These are phyloP conservation scores for Nannoperca obscura DNA, from an alignment of 2,797 vertebrate species.

Conservation along the genomic window DNA sequence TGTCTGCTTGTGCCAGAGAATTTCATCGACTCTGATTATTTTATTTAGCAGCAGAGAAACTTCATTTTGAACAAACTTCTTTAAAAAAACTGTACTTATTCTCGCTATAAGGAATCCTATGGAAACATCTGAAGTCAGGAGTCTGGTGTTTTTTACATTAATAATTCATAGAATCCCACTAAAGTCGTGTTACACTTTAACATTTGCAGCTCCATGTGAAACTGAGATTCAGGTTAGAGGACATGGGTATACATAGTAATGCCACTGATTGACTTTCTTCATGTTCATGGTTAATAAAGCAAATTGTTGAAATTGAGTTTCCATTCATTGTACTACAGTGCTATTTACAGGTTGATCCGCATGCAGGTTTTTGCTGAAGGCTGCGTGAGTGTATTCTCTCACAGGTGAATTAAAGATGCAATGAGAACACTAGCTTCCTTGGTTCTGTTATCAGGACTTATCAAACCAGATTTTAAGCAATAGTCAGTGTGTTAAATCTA, in stretches of 20 bases:
- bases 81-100: not conserved
- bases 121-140: constrained; percentile 20
- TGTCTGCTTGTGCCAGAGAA: constrained; percentile 58
- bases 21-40: constrained; percentile 39
- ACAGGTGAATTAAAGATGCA: constrained; percentile 10
- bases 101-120: not conserved
- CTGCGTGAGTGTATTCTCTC: not conserved
- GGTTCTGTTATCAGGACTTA: not conserved
- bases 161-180: constrained; percentile 77
- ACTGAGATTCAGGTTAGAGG: constrained; percentile 57
- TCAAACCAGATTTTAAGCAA: not conserved
- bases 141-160: constrained; percentile 51
- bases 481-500: not conserved
- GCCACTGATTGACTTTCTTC: constrained; percentile 74
- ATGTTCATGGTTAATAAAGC: constrained; percentile 73
- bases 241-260: constrained; percentile 83
- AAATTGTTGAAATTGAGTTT: constrained; percentile 73
- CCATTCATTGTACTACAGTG: constrained; percentile 45
- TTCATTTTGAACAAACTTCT: not conserved
- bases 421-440: not conserved
- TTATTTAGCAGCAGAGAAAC: constrained; percentile 13
- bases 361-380: constrained; percentile 17
- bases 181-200: constrained; percentile 79
- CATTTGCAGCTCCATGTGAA: constrained; percentile 61
- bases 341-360: constrained; percentile 43